Conservation (phyloP, 2,113 vertebrate genomes). For the Sialia sialis region DNA sequence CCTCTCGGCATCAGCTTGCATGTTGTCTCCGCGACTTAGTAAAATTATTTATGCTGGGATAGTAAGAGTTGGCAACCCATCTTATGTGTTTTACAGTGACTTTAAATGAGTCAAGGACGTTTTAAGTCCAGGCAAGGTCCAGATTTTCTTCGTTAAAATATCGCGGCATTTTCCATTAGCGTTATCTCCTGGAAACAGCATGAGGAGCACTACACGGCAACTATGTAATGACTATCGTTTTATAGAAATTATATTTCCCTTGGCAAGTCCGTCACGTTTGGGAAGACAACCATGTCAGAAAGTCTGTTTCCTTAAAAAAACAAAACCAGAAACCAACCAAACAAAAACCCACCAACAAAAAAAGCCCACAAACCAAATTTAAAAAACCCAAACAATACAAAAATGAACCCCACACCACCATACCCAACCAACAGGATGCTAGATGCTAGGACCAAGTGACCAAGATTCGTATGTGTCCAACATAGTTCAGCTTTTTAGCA, state of each 20-base stretch:
- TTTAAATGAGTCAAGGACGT: conserved; percentile 13
- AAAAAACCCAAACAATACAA: too few relatives aligned
- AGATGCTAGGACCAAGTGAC: not conserved
- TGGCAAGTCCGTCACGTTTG: not conserved
- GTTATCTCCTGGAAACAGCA: conserved; percentile 2
- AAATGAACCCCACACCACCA: too few relatives aligned
- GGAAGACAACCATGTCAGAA: not conserved
- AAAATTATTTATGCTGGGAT: not conserved
- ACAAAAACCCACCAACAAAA: not conserved
- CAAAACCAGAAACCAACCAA: not conserved
- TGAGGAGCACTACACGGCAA: not conserved
- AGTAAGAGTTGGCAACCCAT: conserved; percentile 23
- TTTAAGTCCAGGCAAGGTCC: conserved; percentile 8
- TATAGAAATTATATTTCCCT: not conserved
- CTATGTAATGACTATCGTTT: conserved; percentile 17
- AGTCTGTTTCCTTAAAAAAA: not conserved
- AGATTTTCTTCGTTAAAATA: conserved; percentile 46
- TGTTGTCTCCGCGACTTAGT: not conserved
- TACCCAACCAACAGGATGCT: not conserved
- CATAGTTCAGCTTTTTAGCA: not conserved
- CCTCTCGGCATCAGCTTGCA: not conserved
- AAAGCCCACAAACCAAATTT: not conserved
- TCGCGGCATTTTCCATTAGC: not conserved
- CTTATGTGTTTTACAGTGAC: not conserved
- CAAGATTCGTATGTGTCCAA: rapidly evolving